phyloP scores from a whole-genome alignment of 2,113 vertebrate species.

The Enhydra lutris region DNA sequence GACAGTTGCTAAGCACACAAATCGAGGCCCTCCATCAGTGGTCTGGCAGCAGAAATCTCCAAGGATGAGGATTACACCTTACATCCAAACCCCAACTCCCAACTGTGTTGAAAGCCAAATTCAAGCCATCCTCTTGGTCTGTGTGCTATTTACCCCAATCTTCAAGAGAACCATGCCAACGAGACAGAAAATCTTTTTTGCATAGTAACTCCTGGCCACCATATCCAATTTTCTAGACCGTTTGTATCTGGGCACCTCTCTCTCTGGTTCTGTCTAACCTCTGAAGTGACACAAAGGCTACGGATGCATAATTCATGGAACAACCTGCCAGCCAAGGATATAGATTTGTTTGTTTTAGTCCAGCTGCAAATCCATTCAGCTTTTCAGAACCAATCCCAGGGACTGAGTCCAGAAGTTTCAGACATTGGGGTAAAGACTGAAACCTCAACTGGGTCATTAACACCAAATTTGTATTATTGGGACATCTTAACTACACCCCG shows the following conservation, averaged over 20 bases:
- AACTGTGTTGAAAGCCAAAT: slow-evolving; percentile 5
- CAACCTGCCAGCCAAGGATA: slow-evolving; percentile 29
- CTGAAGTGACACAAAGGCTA: slow-evolving; percentile 46
- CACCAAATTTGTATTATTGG: slow-evolving; percentile 35
- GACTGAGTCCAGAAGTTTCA: slow-evolving; percentile 44
- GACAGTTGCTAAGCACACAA: slow-evolving; percentile 7
- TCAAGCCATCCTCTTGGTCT: neutral
- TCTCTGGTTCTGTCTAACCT: slow-evolving; percentile 26
- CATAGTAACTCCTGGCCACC: neutral
- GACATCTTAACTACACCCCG: slow-evolving; percentile 21
- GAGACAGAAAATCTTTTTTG: slow-evolving; percentile 3
- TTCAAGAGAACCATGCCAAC: neutral
- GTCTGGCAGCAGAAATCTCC: slow-evolving; percentile 47
- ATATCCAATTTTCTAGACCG: neutral
- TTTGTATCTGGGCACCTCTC: neutral
- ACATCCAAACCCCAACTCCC: neutral
- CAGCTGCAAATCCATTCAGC: slow-evolving; percentile 61
- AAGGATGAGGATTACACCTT: slow-evolving; percentile 13
- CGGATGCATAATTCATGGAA: slow-evolving; percentile 48
- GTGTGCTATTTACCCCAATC: neutral
- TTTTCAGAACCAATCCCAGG: slow-evolving; percentile 40
- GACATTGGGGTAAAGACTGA: slow-evolving; percentile 30
- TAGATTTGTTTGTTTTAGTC: slow-evolving; percentile 57
- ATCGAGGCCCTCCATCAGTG: slow-evolving; percentile 28
- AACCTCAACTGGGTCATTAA: slow-evolving; percentile 47